A percentile compares a stretch with the other conserved stretches of the same genome.
phyloP scores from a whole-genome alignment of 2,888 invertebrate species.

The Mayetiola destructor region DNA sequence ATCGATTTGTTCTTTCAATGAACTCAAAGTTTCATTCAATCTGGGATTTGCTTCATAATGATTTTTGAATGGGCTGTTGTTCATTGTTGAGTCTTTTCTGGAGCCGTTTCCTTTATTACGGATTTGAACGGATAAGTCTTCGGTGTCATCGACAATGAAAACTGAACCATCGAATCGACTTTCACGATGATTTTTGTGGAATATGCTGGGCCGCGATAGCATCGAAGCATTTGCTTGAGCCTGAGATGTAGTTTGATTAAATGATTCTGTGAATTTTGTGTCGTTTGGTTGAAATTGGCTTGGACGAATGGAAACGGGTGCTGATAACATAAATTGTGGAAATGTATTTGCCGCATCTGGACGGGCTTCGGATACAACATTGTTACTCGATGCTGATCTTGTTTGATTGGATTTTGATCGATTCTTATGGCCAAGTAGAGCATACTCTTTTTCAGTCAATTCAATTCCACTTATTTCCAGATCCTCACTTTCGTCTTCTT shows the following conservation, averaged over 20 bases:
- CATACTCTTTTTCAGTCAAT: background rate
- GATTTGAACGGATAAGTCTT: background rate
- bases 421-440: too few relatives aligned
- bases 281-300: background rate
- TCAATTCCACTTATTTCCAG: slow-evolving; percentile 3
- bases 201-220: background rate
- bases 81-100: background rate
- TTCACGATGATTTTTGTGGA: background rate
- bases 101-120: background rate
- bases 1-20: slow-evolving; percentile 40
- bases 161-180: background rate
- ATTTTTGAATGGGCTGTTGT: slow-evolving; percentile 11
- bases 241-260: background rate
- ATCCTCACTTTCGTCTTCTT: background rate
- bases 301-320: background rate
- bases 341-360: too few relatives aligned
- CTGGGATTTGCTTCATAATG: background rate
- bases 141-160: background rate
- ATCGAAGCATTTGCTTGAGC: background rate
- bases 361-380: too few relatives aligned
- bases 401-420: too few relatives aligned
- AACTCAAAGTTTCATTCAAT: background rate
- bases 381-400: too few relatives aligned
- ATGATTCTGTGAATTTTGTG: background rate
- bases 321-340: background rate